phyloP scores from a whole-genome alignment of 1,140 invertebrate species.

The Parapsyche elsis region DNA sequence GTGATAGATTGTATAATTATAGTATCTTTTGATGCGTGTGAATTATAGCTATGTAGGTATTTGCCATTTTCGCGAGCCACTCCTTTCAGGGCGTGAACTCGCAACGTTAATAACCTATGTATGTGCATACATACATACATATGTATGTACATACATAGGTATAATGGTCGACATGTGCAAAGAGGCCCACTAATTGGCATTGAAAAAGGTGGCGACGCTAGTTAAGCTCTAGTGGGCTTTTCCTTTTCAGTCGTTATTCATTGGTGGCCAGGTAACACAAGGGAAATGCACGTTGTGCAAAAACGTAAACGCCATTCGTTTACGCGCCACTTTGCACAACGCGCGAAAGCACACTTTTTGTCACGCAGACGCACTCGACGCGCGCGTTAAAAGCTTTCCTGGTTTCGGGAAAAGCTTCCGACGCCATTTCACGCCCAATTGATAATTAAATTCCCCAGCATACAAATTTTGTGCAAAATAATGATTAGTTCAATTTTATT shows the following conservation, averaged over 20 bases:
- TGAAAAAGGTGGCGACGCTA: constrained; percentile 55
- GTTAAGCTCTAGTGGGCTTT: constrained; percentile 49
- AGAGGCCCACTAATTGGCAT: constrained; percentile 56
- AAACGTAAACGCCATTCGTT: too few species aligned
- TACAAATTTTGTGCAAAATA: too few species aligned
- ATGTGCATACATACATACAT: not conserved
- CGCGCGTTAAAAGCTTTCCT: too few species aligned
- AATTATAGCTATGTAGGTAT: too few species aligned
- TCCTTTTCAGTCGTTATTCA: too few species aligned
- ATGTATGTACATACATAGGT: not conserved
- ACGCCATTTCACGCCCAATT: too few species aligned
- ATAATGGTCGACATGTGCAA: constrained; percentile 3
- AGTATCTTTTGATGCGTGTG: not conserved
- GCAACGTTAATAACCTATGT: not conserved
- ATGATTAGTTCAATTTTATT: too few species aligned
- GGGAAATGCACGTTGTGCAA: too few species aligned
- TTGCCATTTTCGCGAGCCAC: not conserved
- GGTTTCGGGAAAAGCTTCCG: too few species aligned
- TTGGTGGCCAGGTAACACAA: too few species aligned
- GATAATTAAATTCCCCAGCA: too few species aligned
- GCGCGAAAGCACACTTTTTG: not conserved
- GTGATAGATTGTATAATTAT: not conserved
- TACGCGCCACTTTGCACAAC: not conserved
- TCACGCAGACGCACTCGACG: not conserved
- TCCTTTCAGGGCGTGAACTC: not conserved